Conservation (phyloP, 2,113 vertebrate species). For the Capra hircus region DNA sequence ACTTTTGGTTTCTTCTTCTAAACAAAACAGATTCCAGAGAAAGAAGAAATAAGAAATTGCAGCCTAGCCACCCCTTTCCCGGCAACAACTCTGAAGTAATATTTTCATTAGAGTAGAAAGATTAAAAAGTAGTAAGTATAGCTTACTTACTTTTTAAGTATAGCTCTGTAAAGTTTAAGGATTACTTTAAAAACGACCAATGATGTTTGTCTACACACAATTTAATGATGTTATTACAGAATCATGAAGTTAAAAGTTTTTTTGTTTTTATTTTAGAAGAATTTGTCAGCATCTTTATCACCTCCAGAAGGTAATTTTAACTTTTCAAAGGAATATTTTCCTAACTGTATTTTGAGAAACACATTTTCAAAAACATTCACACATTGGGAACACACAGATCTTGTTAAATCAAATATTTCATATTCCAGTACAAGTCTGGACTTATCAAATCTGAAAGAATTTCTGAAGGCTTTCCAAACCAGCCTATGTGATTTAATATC, state of each 20-base stretch:
- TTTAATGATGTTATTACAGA: slow-evolving; percentile 5
- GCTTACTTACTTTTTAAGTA: not conserved
- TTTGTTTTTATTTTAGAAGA: not conserved
- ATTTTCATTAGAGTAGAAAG: slow-evolving; percentile 28
- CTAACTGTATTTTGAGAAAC: slow-evolving; percentile 65
- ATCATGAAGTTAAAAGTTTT: not conserved
- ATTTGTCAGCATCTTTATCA: not conserved
- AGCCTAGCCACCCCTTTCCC: not conserved
- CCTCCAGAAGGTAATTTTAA: slow-evolving; percentile 24
- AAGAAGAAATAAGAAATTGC: not conserved
- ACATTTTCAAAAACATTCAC: slow-evolving; percentile 55
- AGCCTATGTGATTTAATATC: not conserved
- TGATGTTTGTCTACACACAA: not conserved
- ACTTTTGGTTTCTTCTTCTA: not conserved
- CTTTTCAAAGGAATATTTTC: slow-evolving; percentile 72
- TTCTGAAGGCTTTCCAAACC: slow-evolving; percentile 16
- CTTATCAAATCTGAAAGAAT: slow-evolving; percentile 65
- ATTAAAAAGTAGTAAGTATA: not conserved
- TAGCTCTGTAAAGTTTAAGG: not conserved
- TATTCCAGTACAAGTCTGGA: slow-evolving; percentile 77
- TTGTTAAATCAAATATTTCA: slow-evolving; percentile 69
- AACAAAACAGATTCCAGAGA: not conserved
- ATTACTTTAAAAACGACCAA: not conserved
- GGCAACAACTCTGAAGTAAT: not conserved
- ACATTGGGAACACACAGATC: slow-evolving; percentile 47